A percentile compares a stretch with the other conserved stretches of the same genome.
phyloP scores from a whole-genome alignment of 2,797 vertebrate species.

The Sphaeramia orbicularis region DNA sequence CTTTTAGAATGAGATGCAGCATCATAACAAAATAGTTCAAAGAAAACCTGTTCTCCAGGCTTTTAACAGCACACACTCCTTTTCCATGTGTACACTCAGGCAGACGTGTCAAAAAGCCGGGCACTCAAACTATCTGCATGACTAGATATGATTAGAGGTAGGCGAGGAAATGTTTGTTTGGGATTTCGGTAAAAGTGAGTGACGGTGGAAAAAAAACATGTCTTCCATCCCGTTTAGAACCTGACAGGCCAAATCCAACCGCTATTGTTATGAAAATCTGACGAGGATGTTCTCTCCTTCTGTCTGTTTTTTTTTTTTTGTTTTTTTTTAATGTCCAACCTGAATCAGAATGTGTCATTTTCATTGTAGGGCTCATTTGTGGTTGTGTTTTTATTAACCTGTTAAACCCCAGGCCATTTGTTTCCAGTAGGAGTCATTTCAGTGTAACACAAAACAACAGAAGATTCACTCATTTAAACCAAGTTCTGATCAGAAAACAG shows the following conservation, averaged over 20 bases:
- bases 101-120: slow-evolving; percentile 2
- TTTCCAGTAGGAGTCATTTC: no score
- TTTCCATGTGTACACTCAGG: background rate
- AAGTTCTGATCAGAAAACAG: no score
- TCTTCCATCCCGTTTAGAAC: slow-evolving; percentile 5
- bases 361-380: background rate
- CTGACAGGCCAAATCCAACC: slow-evolving; percentile 21
- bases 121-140: slow-evolving; percentile 5
- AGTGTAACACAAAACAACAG: no score
- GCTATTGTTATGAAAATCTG: slow-evolving; percentile 6
- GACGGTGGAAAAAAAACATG: background rate
- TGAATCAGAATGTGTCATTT: slow-evolving; percentile 17
- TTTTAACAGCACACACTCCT: slow-evolving; percentile 1
- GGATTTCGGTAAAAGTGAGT: background rate
- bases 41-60: no score
- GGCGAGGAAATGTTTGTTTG: slow-evolving; percentile 5
- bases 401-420: no score
- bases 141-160: background rate
- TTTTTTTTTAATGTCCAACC: slow-evolving; percentile 30
- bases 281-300: background rate
- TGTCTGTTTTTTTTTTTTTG: no score
- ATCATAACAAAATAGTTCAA: no score
- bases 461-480: no score
- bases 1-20: no score
- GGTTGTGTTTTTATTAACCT: no score